Conservation (phyloP, 1,140 invertebrate species). For the Pseudomyrmex dendroicus region DNA sequence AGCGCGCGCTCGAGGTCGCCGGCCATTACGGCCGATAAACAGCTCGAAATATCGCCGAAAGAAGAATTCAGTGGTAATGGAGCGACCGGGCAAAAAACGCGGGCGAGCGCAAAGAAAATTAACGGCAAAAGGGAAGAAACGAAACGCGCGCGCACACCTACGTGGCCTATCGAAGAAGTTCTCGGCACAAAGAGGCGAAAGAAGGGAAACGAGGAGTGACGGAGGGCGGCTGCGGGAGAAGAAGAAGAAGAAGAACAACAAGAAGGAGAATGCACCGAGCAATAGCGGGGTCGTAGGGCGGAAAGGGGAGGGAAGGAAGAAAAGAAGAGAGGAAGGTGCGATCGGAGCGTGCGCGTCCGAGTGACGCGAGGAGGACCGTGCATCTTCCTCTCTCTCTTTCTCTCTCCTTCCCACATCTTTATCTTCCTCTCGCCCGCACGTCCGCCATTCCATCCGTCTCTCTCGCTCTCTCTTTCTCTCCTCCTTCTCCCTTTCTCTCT, state of each 20-base stretch:
- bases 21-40: slow-evolving; percentile 63
- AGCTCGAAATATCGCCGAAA: slow-evolving; percentile 60
- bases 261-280: slow-evolving; percentile 52
- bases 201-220: slow-evolving; percentile 57
- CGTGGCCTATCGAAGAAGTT: slow-evolving; percentile 64
- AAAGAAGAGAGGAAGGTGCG: slow-evolving; percentile 60
- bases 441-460: slow-evolving; percentile 54
- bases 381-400: slow-evolving; percentile 39
- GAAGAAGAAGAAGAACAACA: slow-evolving; percentile 29
- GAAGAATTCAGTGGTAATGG: slow-evolving; percentile 62
- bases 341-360: slow-evolving; percentile 69
- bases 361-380: slow-evolving; percentile 55
- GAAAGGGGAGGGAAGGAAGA: slow-evolving; percentile 33
- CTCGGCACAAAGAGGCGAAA: slow-evolving; percentile 52
- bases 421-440: slow-evolving; percentile 38
- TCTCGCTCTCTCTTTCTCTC: slow-evolving; percentile 7
- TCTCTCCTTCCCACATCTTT: slow-evolving; percentile 36
- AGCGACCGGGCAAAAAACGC: slow-evolving; percentile 60
- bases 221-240: slow-evolving; percentile 57
- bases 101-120: slow-evolving; percentile 59
- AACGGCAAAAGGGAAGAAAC: slow-evolving; percentile 65
- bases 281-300: slow-evolving; percentile 49
- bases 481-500: neutral
- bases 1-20: slow-evolving; percentile 36
- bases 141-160: slow-evolving; percentile 55